Conservation (phyloP, 2,797 vertebrate genomes). For the Scolopax bukidnonensis region DNA sequence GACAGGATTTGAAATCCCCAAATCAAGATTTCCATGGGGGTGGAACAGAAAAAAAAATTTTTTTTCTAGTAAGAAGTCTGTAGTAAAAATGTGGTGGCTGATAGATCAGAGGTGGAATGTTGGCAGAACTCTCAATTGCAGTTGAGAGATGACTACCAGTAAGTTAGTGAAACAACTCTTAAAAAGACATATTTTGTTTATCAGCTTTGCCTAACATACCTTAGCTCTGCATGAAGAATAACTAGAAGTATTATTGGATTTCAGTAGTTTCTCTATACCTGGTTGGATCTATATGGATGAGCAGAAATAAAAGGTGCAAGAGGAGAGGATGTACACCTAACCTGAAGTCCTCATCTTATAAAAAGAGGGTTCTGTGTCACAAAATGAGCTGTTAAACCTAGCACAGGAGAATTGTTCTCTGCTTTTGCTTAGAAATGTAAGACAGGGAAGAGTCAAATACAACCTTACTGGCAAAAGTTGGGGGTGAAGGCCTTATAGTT, state of each 20-base stretch:
- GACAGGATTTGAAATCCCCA: not conserved
- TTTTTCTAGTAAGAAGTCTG: not conserved
- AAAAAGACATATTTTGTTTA: not conserved
- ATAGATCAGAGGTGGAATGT: not conserved
- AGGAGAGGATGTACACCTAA: not conserved
- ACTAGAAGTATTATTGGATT: not conserved
- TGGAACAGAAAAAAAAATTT: not conserved
- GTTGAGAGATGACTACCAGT: not conserved
- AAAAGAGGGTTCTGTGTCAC: not conserved
- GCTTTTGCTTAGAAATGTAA: not conserved
- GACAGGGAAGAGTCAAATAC: not conserved
- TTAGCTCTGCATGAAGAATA: not conserved
- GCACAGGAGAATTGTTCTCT: not conserved
- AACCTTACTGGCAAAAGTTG: not conserved
- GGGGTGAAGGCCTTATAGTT: not conserved
- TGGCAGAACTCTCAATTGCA: not conserved
- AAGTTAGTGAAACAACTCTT: not conserved
- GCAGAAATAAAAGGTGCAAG: not conserved
- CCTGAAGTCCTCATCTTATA: not conserved
- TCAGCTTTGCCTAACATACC: not conserved
- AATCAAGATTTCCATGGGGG: not conserved
- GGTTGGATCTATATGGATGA: not conserved
- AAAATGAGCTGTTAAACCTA: not conserved
- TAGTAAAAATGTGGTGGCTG: not conserved
- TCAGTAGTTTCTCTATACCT: not conserved